Percentiles rank a stretch among this genome's conserved stretches.
These are phyloP conservation scores for Clepsis dumicolana DNA, from an alignment of 2,888 invertebrate genomes.

Conservation along the genomic window DNA sequence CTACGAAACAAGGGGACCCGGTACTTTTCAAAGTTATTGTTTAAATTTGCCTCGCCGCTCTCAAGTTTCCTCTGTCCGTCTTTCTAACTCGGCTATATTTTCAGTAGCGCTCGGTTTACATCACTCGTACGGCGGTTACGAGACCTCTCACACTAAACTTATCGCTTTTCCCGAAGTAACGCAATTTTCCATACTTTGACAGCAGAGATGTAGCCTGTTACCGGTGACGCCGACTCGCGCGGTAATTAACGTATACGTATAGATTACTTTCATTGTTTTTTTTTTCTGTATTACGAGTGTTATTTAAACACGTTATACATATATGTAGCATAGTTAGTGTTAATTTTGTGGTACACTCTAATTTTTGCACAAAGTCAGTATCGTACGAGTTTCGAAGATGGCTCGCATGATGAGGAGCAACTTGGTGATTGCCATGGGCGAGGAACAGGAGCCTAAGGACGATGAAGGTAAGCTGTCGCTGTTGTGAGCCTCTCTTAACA, in stretches of 20 bases:
- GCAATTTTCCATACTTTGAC: slow-evolving; percentile 56
- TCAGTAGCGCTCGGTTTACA: slow-evolving; percentile 75
- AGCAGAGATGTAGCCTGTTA: slow-evolving; percentile 81
- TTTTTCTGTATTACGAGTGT: slow-evolving; percentile 50
- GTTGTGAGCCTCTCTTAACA: neutral
- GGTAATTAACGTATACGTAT: slow-evolving; percentile 62
- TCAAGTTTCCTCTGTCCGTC: slow-evolving; percentile 59
- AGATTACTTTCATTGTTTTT: slow-evolving; percentile 51
- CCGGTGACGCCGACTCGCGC: slow-evolving; percentile 74
- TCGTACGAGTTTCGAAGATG: slow-evolving; percentile 69
- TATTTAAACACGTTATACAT: slow-evolving; percentile 51
- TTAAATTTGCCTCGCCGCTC: slow-evolving; percentile 52
- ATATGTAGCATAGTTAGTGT: slow-evolving; percentile 60
- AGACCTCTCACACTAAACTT: slow-evolving; percentile 74
- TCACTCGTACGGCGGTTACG: slow-evolving; percentile 73
- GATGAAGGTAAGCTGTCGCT: slow-evolving; percentile 62
- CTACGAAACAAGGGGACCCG: no score
- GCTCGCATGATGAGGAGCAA: slow-evolving; percentile 78
- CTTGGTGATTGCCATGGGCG: slow-evolving; percentile 70
- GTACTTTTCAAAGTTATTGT: neutral
- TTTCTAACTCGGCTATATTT: slow-evolving; percentile 74
- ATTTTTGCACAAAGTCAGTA: slow-evolving; percentile 76
- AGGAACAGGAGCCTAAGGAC: slow-evolving; percentile 62
- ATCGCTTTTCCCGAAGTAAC: slow-evolving; percentile 61
- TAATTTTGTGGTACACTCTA: slow-evolving; percentile 61